Evolutionary conservation across 2,797 vertebrate species (phyloP).

Genomic region (Sarcoramphus papa): DNA sequence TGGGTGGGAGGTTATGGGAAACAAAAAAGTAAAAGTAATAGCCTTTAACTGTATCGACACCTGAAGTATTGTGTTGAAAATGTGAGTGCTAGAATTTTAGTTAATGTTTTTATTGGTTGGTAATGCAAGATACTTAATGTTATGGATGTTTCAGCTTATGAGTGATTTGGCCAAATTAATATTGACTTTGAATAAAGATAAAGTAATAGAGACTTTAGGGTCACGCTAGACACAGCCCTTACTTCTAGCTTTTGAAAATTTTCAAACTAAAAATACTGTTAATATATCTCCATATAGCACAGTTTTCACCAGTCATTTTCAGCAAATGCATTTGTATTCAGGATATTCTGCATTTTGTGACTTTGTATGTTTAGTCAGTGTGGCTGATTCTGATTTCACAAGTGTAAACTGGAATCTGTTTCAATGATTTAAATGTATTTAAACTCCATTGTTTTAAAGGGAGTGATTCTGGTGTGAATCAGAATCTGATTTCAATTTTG

Average conservation of each 20-base stretch:
- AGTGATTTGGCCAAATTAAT: neutral
- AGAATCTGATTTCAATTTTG: neutral
- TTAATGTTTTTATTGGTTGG: neutral
- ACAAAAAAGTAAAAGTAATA: neutral
- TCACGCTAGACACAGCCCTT: neutral
- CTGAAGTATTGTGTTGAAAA: neutral
- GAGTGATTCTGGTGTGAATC: neutral
- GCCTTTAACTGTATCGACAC: neutral
- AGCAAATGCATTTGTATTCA: neutral
- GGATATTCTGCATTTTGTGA: neutral
- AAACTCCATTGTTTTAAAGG: neutral
- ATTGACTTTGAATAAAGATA: neutral
- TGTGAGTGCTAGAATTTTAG: neutral
- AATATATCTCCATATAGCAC: neutral
- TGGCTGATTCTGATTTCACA: neutral
- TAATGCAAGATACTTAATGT: neutral
- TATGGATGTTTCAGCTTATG: neutral
- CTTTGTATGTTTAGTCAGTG: neutral
- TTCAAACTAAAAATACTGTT: neutral
- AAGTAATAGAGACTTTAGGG: neutral
- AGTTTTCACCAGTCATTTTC: neutral
- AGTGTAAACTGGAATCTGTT: neutral
- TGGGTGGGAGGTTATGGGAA: neutral
- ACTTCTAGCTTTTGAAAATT: neutral
- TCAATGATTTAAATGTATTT: neutral